Evolutionary conservation across 1,140 invertebrate genomes (phyloP).

Genomic region (Carcinoscorpius rotundicauda): DNA sequence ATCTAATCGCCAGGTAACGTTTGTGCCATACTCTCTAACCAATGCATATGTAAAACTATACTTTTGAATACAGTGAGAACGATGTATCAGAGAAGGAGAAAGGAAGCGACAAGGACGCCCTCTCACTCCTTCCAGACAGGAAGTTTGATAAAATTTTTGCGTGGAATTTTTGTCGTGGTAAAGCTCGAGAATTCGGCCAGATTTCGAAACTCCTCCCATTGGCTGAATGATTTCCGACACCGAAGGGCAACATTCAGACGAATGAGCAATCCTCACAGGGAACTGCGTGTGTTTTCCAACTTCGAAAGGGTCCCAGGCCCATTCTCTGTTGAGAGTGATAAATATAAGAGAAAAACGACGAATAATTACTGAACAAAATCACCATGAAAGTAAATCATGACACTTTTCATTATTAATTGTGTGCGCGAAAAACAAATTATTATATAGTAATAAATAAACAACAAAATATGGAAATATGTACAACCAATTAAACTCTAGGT

Average conservation of each 20-base stretch:
- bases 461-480: too few relatives aligned
- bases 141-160: slow-evolving; percentile 61
- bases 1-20: slow-evolving; percentile 54
- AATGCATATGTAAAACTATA: slow-evolving; percentile 75
- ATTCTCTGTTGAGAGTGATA: too few relatives aligned
- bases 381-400: too few relatives aligned
- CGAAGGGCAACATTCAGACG: slow-evolving; percentile 59
- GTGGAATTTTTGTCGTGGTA: slow-evolving; percentile 47
- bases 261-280: too few relatives aligned
- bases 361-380: too few relatives aligned
- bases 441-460: too few relatives aligned
- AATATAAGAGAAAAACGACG: too few relatives aligned
- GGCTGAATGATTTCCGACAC: slow-evolving; percentile 61
- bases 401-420: too few relatives aligned
- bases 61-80: slow-evolving; percentile 62
- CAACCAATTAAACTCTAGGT: too few relatives aligned
- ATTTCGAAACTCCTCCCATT: slow-evolving; percentile 54
- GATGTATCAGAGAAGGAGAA: slow-evolving; percentile 44
- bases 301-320: too few relatives aligned
- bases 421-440: too few relatives aligned
- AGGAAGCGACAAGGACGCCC: slow-evolving; percentile 62
- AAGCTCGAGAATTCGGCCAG: slow-evolving; percentile 57
- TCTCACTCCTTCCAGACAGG: slow-evolving; percentile 53
- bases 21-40: slow-evolving; percentile 41
- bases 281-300: too few relatives aligned